Evolutionary conservation across 2,797 vertebrate genomes (phyloP), one percentile per base, ranked within the genome.

Genomic region (Danio tinwini): DNA sequence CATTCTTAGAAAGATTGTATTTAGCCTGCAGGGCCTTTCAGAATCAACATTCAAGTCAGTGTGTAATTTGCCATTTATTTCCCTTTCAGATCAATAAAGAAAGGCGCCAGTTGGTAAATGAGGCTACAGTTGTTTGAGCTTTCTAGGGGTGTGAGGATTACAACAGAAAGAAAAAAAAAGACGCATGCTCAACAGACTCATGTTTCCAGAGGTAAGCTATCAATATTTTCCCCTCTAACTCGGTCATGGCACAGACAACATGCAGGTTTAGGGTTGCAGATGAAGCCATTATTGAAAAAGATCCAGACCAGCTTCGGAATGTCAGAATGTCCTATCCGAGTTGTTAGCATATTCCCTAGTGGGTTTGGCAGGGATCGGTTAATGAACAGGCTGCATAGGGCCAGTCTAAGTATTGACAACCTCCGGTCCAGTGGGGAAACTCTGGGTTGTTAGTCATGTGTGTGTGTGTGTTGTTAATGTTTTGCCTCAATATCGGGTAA

Each of bases 301-400:
- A 61, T 61, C 77, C 59, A 82, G 68, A 63, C 63, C 47, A 62
- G 70, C 59, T 62, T 52, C n/a, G 16, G 39, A 37, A 50, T 59
- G 76, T 78, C 67, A 78, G 56, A 70, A 78, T 70, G 44, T 52
- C 67, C 65, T 78, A 62, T 70, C 37, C 1, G 67, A 70, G 65
- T 52, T 78, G 76, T 70, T 78, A 70, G 65, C 65, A 78, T 70
- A 78, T 44, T 82, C 63, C 78, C 70, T 39, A 42, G 2, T 47
- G 87, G 85, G 88, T 85, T 89, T 82, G 75, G 84, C 76, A 70
- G 83, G 37, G 86, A 91, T 92, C 90, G 88, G 90, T 91, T 93
- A 90, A 93, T 92, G 87, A 90, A 92, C 87, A 91, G 69, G 69
- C 63, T n/a, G 29, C 67, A 73, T 68, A 45, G 61, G 61, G 70